A percentile compares a stretch with the other conserved stretches of the same genome.
These are phyloP conservation scores for Cydia strobilella DNA, from an alignment of 1,140 invertebrate species.

Conservation along the genomic window DNA sequence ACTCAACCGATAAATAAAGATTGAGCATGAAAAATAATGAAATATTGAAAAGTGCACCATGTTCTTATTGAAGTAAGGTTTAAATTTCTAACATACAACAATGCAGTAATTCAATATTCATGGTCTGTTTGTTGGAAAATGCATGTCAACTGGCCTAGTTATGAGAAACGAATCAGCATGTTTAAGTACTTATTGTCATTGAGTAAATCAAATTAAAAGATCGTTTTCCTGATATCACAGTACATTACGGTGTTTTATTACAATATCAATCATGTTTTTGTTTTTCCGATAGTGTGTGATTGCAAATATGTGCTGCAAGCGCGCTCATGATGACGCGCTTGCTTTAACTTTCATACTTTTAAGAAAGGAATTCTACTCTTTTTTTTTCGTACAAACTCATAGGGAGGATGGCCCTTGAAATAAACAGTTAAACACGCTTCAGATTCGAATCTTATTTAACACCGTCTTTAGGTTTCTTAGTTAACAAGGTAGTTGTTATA, in stretches of 20 bases:
- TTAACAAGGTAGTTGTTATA: too few species aligned
- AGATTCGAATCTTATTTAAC: too few species aligned
- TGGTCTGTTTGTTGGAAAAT: background rate
- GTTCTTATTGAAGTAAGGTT: background rate
- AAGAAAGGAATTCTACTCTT: too few species aligned
- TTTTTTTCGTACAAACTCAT: too few species aligned
- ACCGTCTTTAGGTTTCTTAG: too few species aligned
- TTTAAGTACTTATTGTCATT: background rate
- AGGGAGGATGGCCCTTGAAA: too few species aligned
- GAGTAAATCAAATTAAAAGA: background rate
- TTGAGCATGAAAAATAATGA: background rate
- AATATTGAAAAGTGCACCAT: constrained; percentile 6
- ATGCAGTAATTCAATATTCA: background rate
- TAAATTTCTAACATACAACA: background rate
- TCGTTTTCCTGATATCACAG: background rate
- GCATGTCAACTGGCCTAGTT: background rate
- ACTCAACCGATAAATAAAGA: background rate
- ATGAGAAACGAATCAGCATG: background rate
- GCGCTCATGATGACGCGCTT: too few species aligned
- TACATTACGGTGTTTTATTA: constrained; percentile 1
- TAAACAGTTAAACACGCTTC: too few species aligned
- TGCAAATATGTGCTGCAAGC: background rate
- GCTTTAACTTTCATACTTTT: too few species aligned
- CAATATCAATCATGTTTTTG: background rate
- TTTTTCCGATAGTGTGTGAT: constrained; percentile 1